Base-by-base conservation (phyloP, 2,888 invertebrate genomes). In the Mechanitis messenoides region DNA sequence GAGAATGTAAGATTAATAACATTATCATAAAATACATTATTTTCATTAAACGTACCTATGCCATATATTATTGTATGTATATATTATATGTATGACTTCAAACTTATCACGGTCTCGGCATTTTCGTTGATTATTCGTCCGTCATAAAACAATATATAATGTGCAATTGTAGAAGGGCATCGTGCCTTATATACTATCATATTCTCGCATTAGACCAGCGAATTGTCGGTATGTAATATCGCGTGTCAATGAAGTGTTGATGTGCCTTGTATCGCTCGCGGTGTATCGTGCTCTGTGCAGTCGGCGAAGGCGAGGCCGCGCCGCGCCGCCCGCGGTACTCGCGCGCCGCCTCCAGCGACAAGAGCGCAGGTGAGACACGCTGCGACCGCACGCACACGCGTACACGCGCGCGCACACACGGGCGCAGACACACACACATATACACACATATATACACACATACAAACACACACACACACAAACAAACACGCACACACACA, bases 271-370 rank as follows among this genome's bases (percentile, higher is more conserved):
- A 60, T 60, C 54, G 66, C 63, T 65, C 63, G 68, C 61, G 68
- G 53, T 64, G 61, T 59, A 65, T 50, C 58, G 72, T 68, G 72
- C 59, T 64, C 65, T 70, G 68, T 70, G 84, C 81, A 74, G 77
- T 72, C 75, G 79, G 71, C 68, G 88, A 85, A 71, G 70, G 71
- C 65, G 88, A 87, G 72, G 71, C 74, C 64, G 71, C 75, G 79
- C 87, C 86, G 82, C 87, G 89, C 69, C 88, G 90, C 58, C 88
- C 90, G 77, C 87, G 90, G 73, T 90, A 89, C 86, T 89, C 90
- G 68, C 87, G 90, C 76, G 89, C 90, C 76, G 76, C 88, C 79
- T 87, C 87, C 85, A 83, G 85, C 75, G 90, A 90, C 82, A 90
- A 90, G 83, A 81, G 81, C 71, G 84, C 83, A 85, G 89, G 89